Evolutionary conservation across 2,888 invertebrate genomes (phyloP).

Genomic region (Pyrrhosoma nymphula): DNA sequence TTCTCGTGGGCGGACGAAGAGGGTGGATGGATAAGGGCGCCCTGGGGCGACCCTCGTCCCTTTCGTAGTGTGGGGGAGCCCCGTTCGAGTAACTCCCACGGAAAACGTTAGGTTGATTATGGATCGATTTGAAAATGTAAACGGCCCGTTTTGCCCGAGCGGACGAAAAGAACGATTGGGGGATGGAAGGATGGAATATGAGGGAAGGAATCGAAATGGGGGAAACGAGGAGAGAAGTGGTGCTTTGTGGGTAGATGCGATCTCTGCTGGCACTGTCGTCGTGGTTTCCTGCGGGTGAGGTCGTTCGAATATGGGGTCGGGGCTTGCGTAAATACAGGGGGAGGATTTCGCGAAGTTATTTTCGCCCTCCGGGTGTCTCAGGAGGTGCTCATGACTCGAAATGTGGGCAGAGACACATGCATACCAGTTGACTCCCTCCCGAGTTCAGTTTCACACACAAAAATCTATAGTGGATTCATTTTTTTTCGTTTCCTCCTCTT

Average conservation of each 20-base stretch:
- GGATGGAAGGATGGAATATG: not conserved
- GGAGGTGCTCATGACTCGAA: no score
- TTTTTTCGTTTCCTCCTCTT: not conserved
- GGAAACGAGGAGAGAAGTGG: not conserved
- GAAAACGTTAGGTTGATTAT: slow-evolving; percentile 29
- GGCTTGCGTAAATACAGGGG: slow-evolving; percentile 22
- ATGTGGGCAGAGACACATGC: not conserved
- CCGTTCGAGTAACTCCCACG: slow-evolving; percentile 15
- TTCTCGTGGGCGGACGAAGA: not conserved
- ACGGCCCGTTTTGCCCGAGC: slow-evolving; percentile 28
- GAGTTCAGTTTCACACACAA: not conserved
- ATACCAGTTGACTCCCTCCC: not conserved
- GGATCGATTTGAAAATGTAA: slow-evolving; percentile 21
- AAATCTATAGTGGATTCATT: not conserved
- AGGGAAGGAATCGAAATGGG: not conserved
- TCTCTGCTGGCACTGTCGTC: not conserved
- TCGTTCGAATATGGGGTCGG: not conserved
- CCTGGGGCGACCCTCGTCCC: slow-evolving; percentile 30
- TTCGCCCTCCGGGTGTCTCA: not conserved
- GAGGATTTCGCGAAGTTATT: not conserved
- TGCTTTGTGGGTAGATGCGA: not conserved
- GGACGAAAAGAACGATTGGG: not conserved
- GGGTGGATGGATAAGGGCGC: slow-evolving; percentile 4
- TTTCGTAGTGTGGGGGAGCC: slow-evolving; percentile 12
- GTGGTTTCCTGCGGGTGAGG: slow-evolving; percentile 21